A percentile compares a stretch with the other conserved stretches of the same genome.
Conservation (phyloP, 2,888 invertebrate species). For the Antitype chi region DNA sequence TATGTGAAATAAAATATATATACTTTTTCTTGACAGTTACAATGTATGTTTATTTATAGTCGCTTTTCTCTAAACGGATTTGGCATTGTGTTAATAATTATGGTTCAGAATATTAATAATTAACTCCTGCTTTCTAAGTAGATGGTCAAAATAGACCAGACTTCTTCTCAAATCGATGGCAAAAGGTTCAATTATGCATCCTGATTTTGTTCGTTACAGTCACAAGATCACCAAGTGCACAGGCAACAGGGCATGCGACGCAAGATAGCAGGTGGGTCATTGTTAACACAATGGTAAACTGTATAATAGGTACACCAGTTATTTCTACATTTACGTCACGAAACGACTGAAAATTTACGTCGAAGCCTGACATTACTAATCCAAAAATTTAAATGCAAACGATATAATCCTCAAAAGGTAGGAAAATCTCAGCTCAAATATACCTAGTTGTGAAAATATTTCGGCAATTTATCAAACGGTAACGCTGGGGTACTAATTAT, state of each 20-base stretch:
- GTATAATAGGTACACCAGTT: neutral
- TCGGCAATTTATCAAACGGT: constrained; percentile 57
- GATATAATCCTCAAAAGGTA: constrained; percentile 38
- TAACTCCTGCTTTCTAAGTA: neutral
- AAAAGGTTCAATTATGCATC: neutral
- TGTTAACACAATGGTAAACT: neutral
- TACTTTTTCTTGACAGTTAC: too few species aligned
- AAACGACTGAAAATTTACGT: neutral
- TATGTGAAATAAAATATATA: too few species aligned
- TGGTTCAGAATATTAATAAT: neutral
- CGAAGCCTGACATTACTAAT: constrained; percentile 21
- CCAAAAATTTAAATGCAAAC: constrained; percentile 49
- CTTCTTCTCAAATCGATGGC: neutral
- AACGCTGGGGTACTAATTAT: constrained; percentile 56
- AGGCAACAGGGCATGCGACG: neutral
- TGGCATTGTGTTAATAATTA: neutral
- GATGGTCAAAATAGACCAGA: neutral
- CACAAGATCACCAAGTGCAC: constrained; percentile 4
- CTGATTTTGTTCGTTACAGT: neutral
- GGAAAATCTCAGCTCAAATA: constrained; percentile 34
- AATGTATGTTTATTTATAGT: neutral
- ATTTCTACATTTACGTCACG: neutral
- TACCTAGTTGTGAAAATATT: constrained; percentile 50
- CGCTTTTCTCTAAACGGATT: neutral
- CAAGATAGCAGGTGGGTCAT: neutral